These are phyloP conservation scores for Spea multiplicata DNA, from an alignment of 2,113 vertebrate genomes.

Conservation along the genomic window DNA sequence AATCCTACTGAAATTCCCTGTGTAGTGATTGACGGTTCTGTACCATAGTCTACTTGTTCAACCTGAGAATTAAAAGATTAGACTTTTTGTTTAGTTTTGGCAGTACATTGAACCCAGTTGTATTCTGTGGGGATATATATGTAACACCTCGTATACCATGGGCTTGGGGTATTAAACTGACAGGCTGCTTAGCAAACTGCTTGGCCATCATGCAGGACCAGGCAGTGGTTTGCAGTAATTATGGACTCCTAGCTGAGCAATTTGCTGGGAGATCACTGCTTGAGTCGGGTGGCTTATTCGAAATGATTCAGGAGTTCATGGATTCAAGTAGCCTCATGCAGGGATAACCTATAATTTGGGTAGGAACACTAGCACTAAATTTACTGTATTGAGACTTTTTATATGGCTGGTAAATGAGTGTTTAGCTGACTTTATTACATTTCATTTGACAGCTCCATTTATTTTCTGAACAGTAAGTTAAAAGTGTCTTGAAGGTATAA, in stretches of 20 bases:
- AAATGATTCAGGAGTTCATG: background rate
- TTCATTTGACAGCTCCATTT: too few species aligned
- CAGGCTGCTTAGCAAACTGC: background rate
- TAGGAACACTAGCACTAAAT: background rate
- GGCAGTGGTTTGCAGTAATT: background rate
- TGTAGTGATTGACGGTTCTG: conserved; percentile 23
- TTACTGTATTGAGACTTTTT: too few species aligned
- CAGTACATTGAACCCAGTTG: conserved; percentile 29
- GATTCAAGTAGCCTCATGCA: background rate
- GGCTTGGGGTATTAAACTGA: conserved; percentile 23
- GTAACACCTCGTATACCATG: conserved; percentile 34
- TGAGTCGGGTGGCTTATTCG: background rate
- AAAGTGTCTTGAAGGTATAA: too few species aligned
- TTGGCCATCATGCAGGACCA: background rate
- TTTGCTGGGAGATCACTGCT: background rate
- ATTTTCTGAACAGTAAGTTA: too few species aligned
- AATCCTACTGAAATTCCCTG: conserved; percentile 17
- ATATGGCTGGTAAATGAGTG: background rate
- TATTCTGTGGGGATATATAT: conserved; percentile 32
- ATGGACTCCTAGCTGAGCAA: background rate
- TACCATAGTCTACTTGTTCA: conserved; percentile 14
- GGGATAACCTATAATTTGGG: background rate
- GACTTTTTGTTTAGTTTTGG: conserved; percentile 35
- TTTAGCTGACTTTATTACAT: background rate
- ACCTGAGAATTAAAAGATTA: conserved; percentile 42